Base-by-base conservation (phyloP, 2,797 vertebrate species). In the Sebastes steindachneri region DNA sequence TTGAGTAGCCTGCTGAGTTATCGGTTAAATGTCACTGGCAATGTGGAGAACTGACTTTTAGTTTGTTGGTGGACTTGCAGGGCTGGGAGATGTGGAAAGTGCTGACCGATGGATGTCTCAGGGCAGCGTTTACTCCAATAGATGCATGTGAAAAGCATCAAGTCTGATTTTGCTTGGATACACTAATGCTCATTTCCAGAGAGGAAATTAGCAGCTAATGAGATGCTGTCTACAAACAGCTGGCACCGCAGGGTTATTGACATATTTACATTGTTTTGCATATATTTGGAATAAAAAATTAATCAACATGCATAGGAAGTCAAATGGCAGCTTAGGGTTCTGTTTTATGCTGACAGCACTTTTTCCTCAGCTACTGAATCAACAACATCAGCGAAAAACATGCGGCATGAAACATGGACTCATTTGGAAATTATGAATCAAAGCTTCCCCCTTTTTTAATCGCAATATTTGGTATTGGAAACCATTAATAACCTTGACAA, bases 341-440 rank as follows among this genome's bases (percentile, higher is more conserved):
- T 28, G 41, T 67, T 75, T 81, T 7, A 26, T 78, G 73, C 86
- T 70, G 79, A 74, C 77, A 48, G 70, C 62, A 28, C 29, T 33
- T 67, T 55, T 64, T 72, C n/a, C 19, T 69, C 33, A 55, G 68
- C 55, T 81, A 8, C 33, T 25, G 8, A 2, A 68, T 68, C 25
- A 53, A 58, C 67, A 65, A 21, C 62, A 69, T 88, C 68, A 80
- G 79, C 69, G 51, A 51, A 58, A 81, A 74, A 21, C 19, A 19
- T 33, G 9, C 4, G 1, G 35, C 59, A 57, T 82, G 58, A 80
- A 65, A 79, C 84, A 84, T 64, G 1, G 28, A 53, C 48, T 75
- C 15, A 60, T 81, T 68, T 77, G 58, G 33, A 67, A 48, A 59
- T 68, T 53, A 31, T 7, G 7, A 67, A 73, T 76, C 11, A 19